Conservation (phyloP, 2,113 vertebrate species). For the Cottus gobio region DNA sequence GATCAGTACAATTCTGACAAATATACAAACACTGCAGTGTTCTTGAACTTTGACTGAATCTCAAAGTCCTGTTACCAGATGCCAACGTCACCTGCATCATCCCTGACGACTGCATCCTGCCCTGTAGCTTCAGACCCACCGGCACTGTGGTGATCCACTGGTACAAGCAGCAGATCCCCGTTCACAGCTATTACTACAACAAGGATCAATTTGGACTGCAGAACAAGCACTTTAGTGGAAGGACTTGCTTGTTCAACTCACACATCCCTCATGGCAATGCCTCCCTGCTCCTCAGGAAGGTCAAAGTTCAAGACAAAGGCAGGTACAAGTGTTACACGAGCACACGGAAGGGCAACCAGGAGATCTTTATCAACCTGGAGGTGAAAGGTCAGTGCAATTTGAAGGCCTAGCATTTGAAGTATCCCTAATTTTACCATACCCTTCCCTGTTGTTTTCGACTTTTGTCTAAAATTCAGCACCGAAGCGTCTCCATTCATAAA, state of each 20-base stretch:
- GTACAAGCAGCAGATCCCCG: constrained; percentile 81
- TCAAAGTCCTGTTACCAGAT: constrained; percentile 64
- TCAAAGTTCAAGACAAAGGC: constrained; percentile 82
- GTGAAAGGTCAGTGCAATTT: constrained; percentile 81
- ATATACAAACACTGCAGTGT: background rate
- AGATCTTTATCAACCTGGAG: constrained; percentile 72
- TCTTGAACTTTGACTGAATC: background rate
- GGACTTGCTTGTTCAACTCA: constrained; percentile 82
- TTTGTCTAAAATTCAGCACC: background rate
- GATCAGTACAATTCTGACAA: background rate
- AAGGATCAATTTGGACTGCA: constrained; percentile 81
- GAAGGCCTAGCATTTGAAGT: background rate
- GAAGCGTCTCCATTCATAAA: constrained; percentile 33
- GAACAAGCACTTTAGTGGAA: constrained; percentile 79
- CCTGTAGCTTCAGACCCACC: constrained; percentile 82
- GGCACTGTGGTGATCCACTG: constrained; percentile 87
- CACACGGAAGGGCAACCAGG: constrained; percentile 73
- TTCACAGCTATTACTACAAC: constrained; percentile 86
- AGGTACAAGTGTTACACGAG: constrained; percentile 86
- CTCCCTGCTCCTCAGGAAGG: constrained; percentile 83
- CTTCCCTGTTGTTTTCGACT: background rate
- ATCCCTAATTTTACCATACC: background rate
- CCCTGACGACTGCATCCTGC: constrained; percentile 84
- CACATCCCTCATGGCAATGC: constrained; percentile 84
- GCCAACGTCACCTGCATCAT: constrained; percentile 79